Evolutionary conservation across 2,888 invertebrate genomes (phyloP).

Genomic region (Epiblema foenella): DNA sequence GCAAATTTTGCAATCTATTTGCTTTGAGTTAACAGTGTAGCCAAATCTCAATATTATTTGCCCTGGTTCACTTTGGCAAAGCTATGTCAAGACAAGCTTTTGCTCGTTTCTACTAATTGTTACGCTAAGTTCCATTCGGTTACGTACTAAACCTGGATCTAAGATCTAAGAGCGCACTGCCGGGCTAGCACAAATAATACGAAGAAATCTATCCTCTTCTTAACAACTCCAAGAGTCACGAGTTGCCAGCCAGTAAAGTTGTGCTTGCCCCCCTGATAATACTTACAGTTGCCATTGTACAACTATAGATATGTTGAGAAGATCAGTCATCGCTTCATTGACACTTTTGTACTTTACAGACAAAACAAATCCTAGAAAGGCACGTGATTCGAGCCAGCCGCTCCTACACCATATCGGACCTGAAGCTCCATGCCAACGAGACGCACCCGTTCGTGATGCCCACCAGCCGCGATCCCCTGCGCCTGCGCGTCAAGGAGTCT

Average conservation of each 20-base stretch:
- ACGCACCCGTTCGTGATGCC: conserved; percentile 87
- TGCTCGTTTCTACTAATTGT: background rate
- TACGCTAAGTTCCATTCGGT: background rate
- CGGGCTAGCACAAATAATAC: background rate
- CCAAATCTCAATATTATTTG: background rate
- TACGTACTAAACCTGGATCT: background rate
- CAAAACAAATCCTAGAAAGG: conserved; percentile 92
- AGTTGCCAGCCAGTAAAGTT: too few relatives aligned
- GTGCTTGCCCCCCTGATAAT: background rate
- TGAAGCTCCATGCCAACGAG: conserved; percentile 89
- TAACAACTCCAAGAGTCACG: background rate
- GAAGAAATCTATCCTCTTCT: background rate
- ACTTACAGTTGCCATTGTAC: background rate
- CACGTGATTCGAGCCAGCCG: conserved; percentile 93
- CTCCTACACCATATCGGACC: conserved; percentile 92
- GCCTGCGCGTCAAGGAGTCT: conserved; percentile 90
- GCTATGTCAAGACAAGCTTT: background rate
- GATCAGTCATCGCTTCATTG: background rate
- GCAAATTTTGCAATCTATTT: background rate
- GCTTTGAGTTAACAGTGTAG: background rate
- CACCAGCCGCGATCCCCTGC: conserved; percentile 89
- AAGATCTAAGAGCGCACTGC: background rate
- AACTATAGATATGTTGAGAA: too few relatives aligned
- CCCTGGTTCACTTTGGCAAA: background rate
- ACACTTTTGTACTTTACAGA: conserved; percentile 76